Conservation (phyloP, 2,888 invertebrate species). For the Ochropleura plecta region DNA sequence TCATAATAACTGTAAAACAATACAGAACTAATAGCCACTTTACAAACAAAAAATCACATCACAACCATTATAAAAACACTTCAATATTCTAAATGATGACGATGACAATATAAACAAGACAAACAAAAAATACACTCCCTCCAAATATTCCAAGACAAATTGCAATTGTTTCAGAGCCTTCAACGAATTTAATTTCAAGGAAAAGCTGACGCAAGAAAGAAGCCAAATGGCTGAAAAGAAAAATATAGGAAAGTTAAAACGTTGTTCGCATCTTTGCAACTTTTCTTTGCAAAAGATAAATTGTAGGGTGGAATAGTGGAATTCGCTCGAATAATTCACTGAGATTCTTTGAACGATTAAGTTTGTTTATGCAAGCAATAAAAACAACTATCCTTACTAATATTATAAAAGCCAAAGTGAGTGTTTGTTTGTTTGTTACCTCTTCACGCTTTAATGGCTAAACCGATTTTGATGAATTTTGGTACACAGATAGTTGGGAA, state of each 20-base stretch:
- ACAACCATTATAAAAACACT: not conserved
- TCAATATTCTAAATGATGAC: slow-evolving; percentile 1
- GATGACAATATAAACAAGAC: slow-evolving; percentile 16
- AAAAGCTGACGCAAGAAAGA: slow-evolving; percentile 28
- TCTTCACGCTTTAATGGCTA: too few species aligned
- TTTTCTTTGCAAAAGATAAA: slow-evolving; percentile 48
- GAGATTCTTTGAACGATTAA: slow-evolving; percentile 25
- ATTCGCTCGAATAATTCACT: slow-evolving; percentile 23
- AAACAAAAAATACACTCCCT: slow-evolving; percentile 10
- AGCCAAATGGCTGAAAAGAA: slow-evolving; percentile 32
- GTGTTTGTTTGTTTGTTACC: too few species aligned
- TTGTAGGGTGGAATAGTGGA: slow-evolving; percentile 39
- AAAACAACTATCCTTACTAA: not conserved
- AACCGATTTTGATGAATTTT: too few species aligned
- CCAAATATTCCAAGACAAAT: slow-evolving; percentile 36
- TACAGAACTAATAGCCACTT: not conserved
- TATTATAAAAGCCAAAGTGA: too few species aligned
- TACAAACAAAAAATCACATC: not conserved
- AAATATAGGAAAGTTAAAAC: slow-evolving; percentile 54
- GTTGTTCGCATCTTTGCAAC: slow-evolving; percentile 42
- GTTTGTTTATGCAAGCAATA: slow-evolving; percentile 24
- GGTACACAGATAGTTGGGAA: too few species aligned
- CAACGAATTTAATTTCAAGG: slow-evolving; percentile 53
- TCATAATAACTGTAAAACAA: too few species aligned
- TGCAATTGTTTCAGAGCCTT: slow-evolving; percentile 38